Base-by-base conservation (phyloP, 2,888 invertebrate genomes). In the Escarpia spicata region DNA sequence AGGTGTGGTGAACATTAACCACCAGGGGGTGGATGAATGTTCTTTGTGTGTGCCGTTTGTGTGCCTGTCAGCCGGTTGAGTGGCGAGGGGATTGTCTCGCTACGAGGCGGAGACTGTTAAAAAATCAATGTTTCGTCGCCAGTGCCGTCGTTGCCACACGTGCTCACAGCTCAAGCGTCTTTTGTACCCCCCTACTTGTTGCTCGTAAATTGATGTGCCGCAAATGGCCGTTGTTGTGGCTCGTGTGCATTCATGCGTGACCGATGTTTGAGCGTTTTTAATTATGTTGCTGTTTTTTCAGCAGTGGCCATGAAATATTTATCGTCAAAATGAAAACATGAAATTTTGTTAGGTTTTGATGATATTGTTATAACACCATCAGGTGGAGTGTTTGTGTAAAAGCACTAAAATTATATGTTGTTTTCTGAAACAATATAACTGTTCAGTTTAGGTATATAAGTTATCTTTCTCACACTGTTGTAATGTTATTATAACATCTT, bases 41-140 rank as follows among this genome's bases (percentile, higher is more conserved):
- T 75, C 75, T 75, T 75, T 75, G 75, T 75, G 19, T 75, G 75
- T 2, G 6, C 26, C 19, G 75, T 75, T 75, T 75, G 75, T 26
- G 75, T 26, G 75, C 26, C n/a, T 75, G 75, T 75, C 75, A 75
- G 75, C 26, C n/a, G 75, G 75, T 75, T 6, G 75, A 75, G n/a
- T n/a, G 26, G 75, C 19, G n/a, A 26, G 19, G 6, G 26, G 6
- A 75, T 75, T 26, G 75, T 75, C 75, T 75, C 6, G 75, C 75
- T 26, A 52, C n/a, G 75, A 75, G 75, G n/a, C 26, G 75, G 75
- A 75, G 75, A 75, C 75, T 75, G 75, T 75, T 75, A 75, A 75
- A 75, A 75, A 75, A 75, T 75, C 75, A 75, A 75, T 75, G 75
- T 75, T 75, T 75, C 19, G 75, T 75, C 75, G 75, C 26, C 75